Evolutionary conservation across 1,140 invertebrate species (phyloP).

Genomic region (Trichomalopsis sarcophagae): DNA sequence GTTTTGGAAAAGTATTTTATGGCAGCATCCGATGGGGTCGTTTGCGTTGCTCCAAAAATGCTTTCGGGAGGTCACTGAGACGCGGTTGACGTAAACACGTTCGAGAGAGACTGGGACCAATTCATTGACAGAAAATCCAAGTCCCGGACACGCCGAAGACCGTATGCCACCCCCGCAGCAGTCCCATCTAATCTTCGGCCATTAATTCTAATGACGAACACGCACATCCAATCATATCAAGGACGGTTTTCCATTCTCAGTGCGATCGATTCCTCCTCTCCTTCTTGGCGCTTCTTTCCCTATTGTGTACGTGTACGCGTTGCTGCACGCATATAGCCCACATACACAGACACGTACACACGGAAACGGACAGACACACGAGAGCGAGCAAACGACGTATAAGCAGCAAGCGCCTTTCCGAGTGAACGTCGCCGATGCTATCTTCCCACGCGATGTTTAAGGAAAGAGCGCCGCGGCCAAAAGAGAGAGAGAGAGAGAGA

Average conservation of each 20-base stretch:
- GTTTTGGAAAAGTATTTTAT: background rate
- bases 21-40: background rate
- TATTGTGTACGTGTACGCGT: background rate
- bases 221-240: background rate
- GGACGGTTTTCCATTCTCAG: background rate
- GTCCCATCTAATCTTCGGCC: no score
- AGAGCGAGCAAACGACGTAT: background rate
- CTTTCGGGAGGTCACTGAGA: background rate
- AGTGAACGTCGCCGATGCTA: slow-evolving; percentile 54
- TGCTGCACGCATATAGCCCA: background rate
- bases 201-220: no score
- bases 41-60: background rate
- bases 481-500: background rate
- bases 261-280: background rate
- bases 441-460: slow-evolving; percentile 61
- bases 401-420: slow-evolving; percentile 33
- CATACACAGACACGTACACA: background rate
- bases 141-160: no score
- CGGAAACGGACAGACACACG: background rate
- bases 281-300: background rate
- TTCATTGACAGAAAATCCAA: no score
- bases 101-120: no score
- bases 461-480: slow-evolving; percentile 42
- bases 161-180: no score
- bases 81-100: background rate